phyloP scores from a whole-genome alignment of 1,140 invertebrate species.

The Ceratitis capitata region DNA sequence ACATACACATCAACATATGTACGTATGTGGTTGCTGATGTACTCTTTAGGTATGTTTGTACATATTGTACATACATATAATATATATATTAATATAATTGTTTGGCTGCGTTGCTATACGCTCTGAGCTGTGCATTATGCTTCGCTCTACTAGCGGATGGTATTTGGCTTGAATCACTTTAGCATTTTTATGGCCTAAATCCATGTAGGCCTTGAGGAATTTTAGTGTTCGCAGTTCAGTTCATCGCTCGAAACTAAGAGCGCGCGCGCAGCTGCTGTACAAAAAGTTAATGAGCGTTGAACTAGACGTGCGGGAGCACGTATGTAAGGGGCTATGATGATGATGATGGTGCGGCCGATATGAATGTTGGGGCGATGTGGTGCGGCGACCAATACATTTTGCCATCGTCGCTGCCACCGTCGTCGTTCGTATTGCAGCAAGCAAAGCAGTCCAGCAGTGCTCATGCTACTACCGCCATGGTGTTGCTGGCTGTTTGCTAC shows the following conservation, averaged over 20 bases:
- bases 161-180: conserved; percentile 43
- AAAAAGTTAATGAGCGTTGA: background rate
- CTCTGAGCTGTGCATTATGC: background rate
- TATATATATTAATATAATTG: background rate
- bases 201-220: conserved; percentile 45
- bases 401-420: background rate
- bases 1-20: background rate
- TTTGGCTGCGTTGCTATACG: background rate
- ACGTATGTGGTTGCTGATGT: background rate
- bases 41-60: no score
- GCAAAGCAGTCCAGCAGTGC: conserved; percentile 12
- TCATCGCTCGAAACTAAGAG: conserved; percentile 15
- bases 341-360: background rate
- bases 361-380: background rate
- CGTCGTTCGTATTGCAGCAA: background rate
- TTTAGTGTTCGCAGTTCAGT: conserved; percentile 10
- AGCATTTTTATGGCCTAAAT: conserved; percentile 45
- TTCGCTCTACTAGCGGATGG: background rate
- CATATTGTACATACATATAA: background rate
- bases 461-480: background rate
- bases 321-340: conserved; percentile 1
- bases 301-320: background rate
- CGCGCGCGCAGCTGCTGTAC: conserved; percentile 12
- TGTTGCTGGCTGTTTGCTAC: background rate
- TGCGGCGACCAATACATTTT: background rate